A percentile compares a stretch with the other conserved stretches of the same genome.
These are phyloP conservation scores for Ictalurus furcatus DNA, from an alignment of 2,113 vertebrate species.

Conservation along the genomic window DNA sequence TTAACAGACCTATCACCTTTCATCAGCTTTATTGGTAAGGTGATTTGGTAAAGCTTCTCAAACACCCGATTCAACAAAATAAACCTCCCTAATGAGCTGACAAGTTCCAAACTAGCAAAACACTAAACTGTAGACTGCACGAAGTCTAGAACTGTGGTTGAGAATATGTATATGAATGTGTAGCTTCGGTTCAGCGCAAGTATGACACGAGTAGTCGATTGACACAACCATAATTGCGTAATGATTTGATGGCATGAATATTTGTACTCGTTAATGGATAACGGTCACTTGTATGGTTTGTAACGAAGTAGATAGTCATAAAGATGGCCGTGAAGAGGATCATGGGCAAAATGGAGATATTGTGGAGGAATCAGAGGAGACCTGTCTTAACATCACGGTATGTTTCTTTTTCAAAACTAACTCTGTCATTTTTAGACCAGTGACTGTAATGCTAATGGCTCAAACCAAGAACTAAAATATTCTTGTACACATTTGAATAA, in stretches of 20 bases:
- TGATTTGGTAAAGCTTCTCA: background rate
- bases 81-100: background rate
- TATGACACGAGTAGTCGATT: background rate
- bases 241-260: background rate
- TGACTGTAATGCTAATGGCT: background rate
- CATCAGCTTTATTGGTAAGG: background rate
- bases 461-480: background rate
- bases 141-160: background rate
- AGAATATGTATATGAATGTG: background rate
- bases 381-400: slow-evolving; percentile 45
- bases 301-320: background rate
- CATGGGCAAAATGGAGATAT: slow-evolving; percentile 28
- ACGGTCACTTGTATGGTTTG: background rate
- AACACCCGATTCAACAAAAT: background rate
- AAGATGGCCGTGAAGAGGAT: slow-evolving; percentile 33
- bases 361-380: slow-evolving; percentile 3
- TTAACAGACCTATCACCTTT: background rate
- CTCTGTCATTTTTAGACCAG: background rate
- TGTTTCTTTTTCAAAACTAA: background rate
- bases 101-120: background rate
- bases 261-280: background rate
- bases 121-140: background rate
- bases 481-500: background rate
- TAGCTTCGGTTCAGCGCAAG: background rate
- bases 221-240: slow-evolving; percentile 23